A percentile compares a stretch with the other conserved stretches of the same genome.
Conservation (phyloP, 2,113 vertebrate species). For the Phrynosoma blainvillii region DNA sequence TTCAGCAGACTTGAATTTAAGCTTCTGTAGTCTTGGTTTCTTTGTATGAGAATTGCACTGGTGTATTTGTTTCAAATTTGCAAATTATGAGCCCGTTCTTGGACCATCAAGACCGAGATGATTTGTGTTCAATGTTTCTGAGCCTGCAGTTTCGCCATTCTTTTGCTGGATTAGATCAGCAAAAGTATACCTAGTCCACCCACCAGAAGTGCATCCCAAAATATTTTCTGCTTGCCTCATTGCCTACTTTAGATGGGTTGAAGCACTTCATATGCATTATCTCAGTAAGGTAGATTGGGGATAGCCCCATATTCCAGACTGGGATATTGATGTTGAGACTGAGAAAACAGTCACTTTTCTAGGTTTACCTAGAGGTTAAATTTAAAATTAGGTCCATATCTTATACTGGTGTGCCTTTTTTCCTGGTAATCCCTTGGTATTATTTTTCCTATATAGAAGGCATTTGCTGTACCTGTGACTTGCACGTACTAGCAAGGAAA, state of each 20-base stretch:
- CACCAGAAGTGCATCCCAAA: not conserved
- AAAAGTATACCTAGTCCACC: not conserved
- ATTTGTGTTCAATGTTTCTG: not conserved
- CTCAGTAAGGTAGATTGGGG: not conserved
- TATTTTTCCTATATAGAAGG: not conserved
- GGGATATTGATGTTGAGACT: not conserved
- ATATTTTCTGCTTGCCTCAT: not conserved
- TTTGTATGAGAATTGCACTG: not conserved
- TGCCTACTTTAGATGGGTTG: not conserved
- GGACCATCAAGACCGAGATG: not conserved
- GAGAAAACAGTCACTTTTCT: not conserved
- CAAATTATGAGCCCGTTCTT: not conserved
- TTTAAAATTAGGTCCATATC: too few relatives aligned
- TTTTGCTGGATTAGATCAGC: not conserved
- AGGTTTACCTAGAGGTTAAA: too few relatives aligned
- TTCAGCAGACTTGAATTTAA: not conserved
- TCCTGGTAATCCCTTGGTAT: not conserved
- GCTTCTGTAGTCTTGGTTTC: not conserved
- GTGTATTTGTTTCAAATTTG: not conserved
- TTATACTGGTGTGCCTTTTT: not conserved
- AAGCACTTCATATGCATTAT: not conserved
- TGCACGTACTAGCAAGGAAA: not conserved
- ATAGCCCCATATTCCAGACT: not conserved
- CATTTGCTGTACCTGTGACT: not conserved
- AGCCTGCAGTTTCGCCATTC: not conserved